Evolutionary conservation across 2,113 vertebrate genomes (phyloP).

Genomic region (Calidris pygmaea): DNA sequence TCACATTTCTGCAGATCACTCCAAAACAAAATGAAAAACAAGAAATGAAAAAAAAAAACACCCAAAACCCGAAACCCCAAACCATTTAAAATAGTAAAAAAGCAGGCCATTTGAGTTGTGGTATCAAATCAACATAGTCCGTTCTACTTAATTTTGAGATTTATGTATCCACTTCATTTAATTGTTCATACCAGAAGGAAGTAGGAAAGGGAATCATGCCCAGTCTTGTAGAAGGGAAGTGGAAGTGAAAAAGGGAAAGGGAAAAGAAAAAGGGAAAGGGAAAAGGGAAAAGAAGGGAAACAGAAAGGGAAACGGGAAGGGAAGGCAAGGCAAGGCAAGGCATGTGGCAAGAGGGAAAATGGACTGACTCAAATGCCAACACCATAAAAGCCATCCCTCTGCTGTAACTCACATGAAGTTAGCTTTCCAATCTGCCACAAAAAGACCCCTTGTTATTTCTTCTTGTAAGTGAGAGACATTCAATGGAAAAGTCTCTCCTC

Average conservation of each 20-base stretch:
- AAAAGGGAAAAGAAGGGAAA: too few relatives aligned
- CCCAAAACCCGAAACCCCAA: neutral
- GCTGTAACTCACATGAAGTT: neutral
- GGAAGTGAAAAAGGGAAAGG: neutral
- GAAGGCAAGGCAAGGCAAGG: too few relatives aligned
- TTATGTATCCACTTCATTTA: neutral
- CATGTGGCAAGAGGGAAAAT: neutral
- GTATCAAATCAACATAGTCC: neutral
- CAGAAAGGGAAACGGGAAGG: too few relatives aligned
- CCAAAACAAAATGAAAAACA: neutral
- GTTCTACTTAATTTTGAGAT: neutral
- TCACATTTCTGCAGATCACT: neutral
- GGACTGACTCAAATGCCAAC: neutral
- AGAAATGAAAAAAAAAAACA: neutral
- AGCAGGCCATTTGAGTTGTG: rapidly evolving
- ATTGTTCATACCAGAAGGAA: neutral
- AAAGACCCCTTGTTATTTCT: neutral
- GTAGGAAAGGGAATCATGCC: neutral
- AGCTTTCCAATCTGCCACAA: neutral
- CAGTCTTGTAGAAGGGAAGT: neutral
- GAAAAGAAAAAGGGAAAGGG: too few relatives aligned
- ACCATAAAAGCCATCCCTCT: neutral
- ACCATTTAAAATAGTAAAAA: neutral
- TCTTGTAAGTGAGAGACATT: neutral
- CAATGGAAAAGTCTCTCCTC: neutral